Base-by-base conservation (phyloP, 2,888 invertebrate species). In the Anorthoa munda region DNA sequence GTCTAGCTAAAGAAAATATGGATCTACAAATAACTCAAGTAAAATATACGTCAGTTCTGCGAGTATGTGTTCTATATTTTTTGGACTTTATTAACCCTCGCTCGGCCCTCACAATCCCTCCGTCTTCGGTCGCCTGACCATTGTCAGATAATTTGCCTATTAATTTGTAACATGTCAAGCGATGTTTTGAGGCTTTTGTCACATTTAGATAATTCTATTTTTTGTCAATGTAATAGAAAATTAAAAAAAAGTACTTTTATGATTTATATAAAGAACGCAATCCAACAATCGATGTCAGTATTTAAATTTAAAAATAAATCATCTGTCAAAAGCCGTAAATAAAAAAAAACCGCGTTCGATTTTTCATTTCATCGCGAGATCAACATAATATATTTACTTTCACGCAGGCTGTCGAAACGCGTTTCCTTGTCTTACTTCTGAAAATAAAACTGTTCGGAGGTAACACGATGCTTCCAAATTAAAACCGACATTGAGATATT, bases 401-500 rank as follows among this genome's bases (percentile, higher is more conserved):
- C 74, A 81, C 86, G 90, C 81, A 84, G 88, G 87, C 90, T 93
- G 94, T 94, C 94, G 94, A 94, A 94, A 95, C 89, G 90, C 87
- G 91, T 93, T 94, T 95, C 93, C 95, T 82, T 81, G 81, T 82
- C 77, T 94, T 91, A 84, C 21, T 90, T 90, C 89, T 91, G 88
- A 93, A 95, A 95, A 95, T 94, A 96, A 95, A 95, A 94, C 93
- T 92, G 94, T 92, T 90, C 90, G 92, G 93, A 94, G 92, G 95
- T 95, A 96, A 96, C 94, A 91, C 93, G 96, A 96, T 92, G 93
- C 94, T 89, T 87, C 91, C 93, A 96, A 96, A 96, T 96, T 95
- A 96, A 95, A 93, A 92, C 94, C 93, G 96, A 96, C 96, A 94
- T 94, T 96, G 96, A 96, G 94, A 95, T 94, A 96, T 96, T 95